Evolutionary conservation across 2,888 invertebrate species (phyloP), one percentile per base, ranked within the genome.

Genomic region (Craniophora ligustri): DNA sequence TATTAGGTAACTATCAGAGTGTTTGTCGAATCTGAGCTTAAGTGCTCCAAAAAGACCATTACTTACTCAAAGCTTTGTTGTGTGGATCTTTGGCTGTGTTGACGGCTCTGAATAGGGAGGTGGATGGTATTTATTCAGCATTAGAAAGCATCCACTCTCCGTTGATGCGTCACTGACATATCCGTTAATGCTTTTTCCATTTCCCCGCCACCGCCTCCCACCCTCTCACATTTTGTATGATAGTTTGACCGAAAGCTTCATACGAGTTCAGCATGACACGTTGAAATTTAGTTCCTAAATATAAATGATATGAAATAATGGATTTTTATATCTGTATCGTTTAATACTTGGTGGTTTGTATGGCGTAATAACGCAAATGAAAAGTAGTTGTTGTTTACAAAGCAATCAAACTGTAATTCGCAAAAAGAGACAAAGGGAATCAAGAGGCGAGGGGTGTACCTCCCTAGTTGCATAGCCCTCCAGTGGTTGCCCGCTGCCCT

Each of bases 151-250:
- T 89, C 90, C 91, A 91, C 91, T 92, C 89, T 85, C 84, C 86
- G 86, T 84, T 91, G 91, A 91, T 88, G 89, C 90, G 89, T 83
- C 87, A 82, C 89, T 93, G 92, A 92, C 92, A 91, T 87, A 92
- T 92, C 91, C 92, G 92, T 88, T 93, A 93, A 94, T 93, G 93
- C 92, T 91, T 92, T 91, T 92, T 90, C 93, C 92, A 92, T 93
- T 92, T 89, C 89, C 88, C 85, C 84, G 79, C 77, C 81, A 84
- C 86, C 79, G 77, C 79, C 64, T 73, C 77, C 75, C 79, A 65
- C 80, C 79, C 80, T 60, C 66, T 54, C 53, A 63, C 76, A 68
- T 71, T 71, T 62, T 67, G 67, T 72, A 76, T 79, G 81, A 75
- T 81, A 78, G 86, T 86, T 87, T 89, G 88, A 88, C 89, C 90